A percentile compares a stretch with the other conserved stretches of the same genome.
phyloP scores from a whole-genome alignment of 2,797 vertebrate genomes.

The Petrocephalus sullivani region DNA sequence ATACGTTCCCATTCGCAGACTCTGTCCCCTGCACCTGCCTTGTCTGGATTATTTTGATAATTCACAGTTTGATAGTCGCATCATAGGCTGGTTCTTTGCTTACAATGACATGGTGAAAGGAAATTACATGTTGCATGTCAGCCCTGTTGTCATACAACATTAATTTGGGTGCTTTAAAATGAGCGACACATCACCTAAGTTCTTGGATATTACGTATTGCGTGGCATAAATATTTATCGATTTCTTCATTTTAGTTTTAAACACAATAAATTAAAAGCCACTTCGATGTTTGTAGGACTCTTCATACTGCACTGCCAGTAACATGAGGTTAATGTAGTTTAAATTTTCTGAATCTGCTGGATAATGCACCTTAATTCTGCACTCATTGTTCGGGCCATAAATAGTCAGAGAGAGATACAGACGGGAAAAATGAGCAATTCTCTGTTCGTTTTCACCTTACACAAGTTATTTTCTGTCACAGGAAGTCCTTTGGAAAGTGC shows the following conservation, averaged over 20 bases:
- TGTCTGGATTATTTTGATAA: neutral
- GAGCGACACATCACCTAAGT: neutral
- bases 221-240: neutral
- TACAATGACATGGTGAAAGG: neutral
- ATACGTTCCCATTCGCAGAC: neutral
- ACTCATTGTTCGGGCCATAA: neutral
- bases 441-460: neutral
- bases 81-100: neutral
- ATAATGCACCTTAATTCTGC: neutral
- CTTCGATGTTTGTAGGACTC: neutral
- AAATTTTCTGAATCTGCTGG: neutral
- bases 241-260: neutral
- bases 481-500: constrained; percentile 1
- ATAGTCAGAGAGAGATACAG: neutral
- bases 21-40: neutral
- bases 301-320: neutral
- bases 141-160: neutral
- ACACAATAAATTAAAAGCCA: neutral
- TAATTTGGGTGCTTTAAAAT: neutral
- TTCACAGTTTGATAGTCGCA: neutral
- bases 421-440: neutral
- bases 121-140: neutral
- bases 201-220: neutral
- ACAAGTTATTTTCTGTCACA: neutral
- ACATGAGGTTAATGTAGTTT: neutral